Percentiles rank a stretch among this genome's conserved stretches.
These are phyloP conservation scores for Linepithema humile DNA, from an alignment of 1,140 invertebrate species.

Conservation along the genomic window DNA sequence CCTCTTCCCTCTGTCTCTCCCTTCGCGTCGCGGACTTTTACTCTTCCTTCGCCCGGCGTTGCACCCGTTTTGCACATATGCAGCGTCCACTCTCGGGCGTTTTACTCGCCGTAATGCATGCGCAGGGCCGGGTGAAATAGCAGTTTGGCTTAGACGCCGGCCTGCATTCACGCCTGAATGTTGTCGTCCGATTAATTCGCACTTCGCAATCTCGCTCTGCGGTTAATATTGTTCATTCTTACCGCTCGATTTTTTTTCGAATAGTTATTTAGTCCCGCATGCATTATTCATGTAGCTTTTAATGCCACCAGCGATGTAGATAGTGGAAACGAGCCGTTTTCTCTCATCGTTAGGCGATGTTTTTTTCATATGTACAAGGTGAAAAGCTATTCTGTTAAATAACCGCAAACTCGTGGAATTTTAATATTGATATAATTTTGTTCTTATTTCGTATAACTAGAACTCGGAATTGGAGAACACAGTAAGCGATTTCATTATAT, in stretches of 20 bases:
- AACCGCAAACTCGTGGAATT: neutral
- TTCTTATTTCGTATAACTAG: neutral
- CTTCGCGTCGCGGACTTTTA: slow-evolving; percentile 9
- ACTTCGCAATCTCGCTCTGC: neutral
- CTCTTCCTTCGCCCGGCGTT: slow-evolving; percentile 21
- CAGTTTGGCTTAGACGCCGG: neutral
- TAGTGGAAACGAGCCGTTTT: neutral
- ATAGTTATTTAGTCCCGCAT: neutral
- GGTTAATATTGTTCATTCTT: neutral
- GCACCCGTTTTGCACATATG: slow-evolving; percentile 67
- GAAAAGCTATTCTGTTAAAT: neutral
- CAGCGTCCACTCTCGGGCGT: slow-evolving; percentile 56
- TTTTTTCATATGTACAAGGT: neutral
- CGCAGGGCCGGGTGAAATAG: slow-evolving; percentile 45
- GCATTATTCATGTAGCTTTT: neutral
- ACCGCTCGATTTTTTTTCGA: neutral
- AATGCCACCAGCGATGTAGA: neutral
- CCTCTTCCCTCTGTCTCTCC: neutral
- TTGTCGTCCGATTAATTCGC: neutral
- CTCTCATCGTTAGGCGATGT: neutral
- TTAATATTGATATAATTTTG: neutral
- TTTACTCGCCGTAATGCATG: slow-evolving; percentile 50
- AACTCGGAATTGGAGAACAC: no score
- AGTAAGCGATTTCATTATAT: neutral
- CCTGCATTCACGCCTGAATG: neutral